phyloP scores from a whole-genome alignment of 2,113 vertebrate species.

The Sinocyclocheilus anshuiensis region DNA sequence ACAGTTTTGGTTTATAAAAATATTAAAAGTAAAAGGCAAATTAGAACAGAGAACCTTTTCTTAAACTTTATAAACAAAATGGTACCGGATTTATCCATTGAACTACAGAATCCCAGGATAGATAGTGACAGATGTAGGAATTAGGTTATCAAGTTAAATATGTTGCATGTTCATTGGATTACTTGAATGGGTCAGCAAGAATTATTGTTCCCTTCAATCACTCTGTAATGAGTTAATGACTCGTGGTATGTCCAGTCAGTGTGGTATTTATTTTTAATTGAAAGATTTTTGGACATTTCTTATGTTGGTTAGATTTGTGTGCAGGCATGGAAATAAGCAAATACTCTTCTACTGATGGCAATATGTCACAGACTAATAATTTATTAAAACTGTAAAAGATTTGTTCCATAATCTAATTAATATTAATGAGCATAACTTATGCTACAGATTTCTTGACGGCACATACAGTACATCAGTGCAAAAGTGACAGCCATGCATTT shows the following conservation, averaged over 20 bases:
- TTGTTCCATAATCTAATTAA: not conserved
- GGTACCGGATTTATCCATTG: not conserved
- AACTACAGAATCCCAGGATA: not conserved
- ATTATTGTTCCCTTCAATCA: slow-evolving; percentile 7
- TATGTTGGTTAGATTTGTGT: not conserved
- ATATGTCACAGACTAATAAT: not conserved
- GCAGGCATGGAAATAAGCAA: not conserved
- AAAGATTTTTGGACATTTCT: not conserved
- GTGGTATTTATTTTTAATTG: not conserved
- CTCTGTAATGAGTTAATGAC: not conserved
- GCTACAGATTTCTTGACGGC: not conserved
- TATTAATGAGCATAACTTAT: not conserved
- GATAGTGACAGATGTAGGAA: not conserved
- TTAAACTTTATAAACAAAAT: not conserved
- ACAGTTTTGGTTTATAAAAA: not conserved
- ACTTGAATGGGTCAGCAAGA: not conserved
- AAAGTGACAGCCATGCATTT: not conserved
- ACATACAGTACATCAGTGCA: not conserved
- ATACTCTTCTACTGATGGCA: not conserved
- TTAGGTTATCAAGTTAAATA: not conserved
- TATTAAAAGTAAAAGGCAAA: not conserved
- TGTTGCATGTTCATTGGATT: not conserved
- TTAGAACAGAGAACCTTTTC: not conserved
- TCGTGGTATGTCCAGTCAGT: not conserved
- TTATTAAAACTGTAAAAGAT: not conserved